A percentile compares a stretch with the other conserved stretches of the same genome.
These are phyloP conservation scores for Amblyornis subalaris DNA, from an alignment of 2,113 vertebrate species.

Conservation along the genomic window DNA sequence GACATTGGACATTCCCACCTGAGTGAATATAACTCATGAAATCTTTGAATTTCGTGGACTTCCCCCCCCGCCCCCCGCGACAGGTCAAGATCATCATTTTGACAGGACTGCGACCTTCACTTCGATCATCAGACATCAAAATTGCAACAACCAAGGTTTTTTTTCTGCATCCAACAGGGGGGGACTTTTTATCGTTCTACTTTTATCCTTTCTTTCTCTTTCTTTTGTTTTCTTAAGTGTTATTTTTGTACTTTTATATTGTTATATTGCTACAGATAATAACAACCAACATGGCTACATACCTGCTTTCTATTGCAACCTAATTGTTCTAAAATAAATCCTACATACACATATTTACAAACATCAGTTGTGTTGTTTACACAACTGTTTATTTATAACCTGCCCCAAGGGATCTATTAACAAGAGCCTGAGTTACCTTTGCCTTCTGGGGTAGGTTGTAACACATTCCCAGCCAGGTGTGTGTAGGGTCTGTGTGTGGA, in stretches of 20 bases:
- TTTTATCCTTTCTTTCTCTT: background rate
- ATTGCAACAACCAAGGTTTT: background rate
- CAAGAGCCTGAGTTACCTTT: background rate
- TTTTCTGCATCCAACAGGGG: background rate
- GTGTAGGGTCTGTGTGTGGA: too few species aligned
- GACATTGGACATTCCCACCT: background rate
- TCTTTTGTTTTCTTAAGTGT: too few species aligned
- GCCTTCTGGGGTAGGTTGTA: background rate
- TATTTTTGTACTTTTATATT: background rate
- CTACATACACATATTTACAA: too few species aligned
- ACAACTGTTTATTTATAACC: too few species aligned
- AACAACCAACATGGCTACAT: background rate
- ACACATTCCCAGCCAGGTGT: too few species aligned
- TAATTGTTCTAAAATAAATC: background rate
- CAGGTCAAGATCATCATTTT: background rate
- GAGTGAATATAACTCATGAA: background rate
- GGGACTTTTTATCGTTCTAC: accelerated
- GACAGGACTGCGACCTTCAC: background rate
- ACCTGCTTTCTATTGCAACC: background rate
- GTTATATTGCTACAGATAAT: background rate
- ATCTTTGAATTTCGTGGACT: background rate
- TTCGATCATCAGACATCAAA: accelerated
- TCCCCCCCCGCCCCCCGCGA: background rate
- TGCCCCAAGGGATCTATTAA: background rate
- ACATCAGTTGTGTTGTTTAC: background rate